These are phyloP conservation scores for Acipenser transmontanus DNA, from an alignment of 2,797 vertebrate genomes.

Conservation along the genomic window DNA sequence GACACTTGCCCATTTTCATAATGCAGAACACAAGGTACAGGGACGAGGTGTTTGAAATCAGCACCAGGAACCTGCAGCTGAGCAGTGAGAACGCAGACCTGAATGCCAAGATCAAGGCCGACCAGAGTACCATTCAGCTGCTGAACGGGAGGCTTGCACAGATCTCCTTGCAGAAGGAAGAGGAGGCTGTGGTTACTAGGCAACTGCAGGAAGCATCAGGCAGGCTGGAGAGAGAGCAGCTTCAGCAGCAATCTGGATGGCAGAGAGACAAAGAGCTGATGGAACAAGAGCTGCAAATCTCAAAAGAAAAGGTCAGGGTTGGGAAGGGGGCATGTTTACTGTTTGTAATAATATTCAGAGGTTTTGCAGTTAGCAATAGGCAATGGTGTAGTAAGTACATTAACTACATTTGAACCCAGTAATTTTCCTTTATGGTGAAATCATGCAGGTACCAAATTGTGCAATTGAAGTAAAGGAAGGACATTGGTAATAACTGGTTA, in stretches of 20 bases:
- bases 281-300: slow-evolving; percentile 42
- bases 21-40: slow-evolving; percentile 60
- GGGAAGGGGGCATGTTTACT: neutral
- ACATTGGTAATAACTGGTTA: too few species aligned
- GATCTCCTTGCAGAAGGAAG: slow-evolving; percentile 34
- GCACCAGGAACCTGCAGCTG: slow-evolving; percentile 56
- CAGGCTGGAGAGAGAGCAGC: slow-evolving; percentile 45
- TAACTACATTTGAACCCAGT: too few species aligned
- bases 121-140: slow-evolving; percentile 40
- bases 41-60: slow-evolving; percentile 57
- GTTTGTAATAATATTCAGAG: too few species aligned
- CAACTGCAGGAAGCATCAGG: slow-evolving; percentile 38
- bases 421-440: too few species aligned
- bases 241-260: slow-evolving; percentile 44
- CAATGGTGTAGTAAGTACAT: neutral
- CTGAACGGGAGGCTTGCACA: slow-evolving; percentile 47
- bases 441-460: too few species aligned
- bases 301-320: slow-evolving; percentile 51
- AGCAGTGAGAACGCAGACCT: slow-evolving; percentile 52
- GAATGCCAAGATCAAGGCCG: slow-evolving; percentile 40
- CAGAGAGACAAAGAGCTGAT: slow-evolving; percentile 45
- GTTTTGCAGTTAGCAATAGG: too few species aligned
- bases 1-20: slow-evolving; percentile 10
- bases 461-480: too few species aligned
- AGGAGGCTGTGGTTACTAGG: slow-evolving; percentile 29